phyloP scores from a whole-genome alignment of 2,888 invertebrate species.

The Crocallis elinguaria region DNA sequence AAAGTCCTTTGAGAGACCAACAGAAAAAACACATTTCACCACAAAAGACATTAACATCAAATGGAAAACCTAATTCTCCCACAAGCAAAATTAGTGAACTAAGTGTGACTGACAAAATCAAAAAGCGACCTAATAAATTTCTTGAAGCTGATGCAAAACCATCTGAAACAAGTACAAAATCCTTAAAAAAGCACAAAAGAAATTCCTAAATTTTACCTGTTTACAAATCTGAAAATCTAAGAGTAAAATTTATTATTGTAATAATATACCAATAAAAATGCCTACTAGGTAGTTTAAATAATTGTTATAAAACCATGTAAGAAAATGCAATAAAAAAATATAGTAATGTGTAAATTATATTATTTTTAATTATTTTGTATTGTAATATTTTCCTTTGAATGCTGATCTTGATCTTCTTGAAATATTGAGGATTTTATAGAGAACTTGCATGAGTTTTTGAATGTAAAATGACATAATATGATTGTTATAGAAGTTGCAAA shows the following conservation, averaged over 20 bases:
- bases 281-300: too few species aligned
- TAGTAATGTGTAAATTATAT: too few species aligned
- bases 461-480: too few species aligned
- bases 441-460: too few species aligned
- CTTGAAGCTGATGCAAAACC: conserved; percentile 52
- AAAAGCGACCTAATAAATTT: conserved; percentile 59
- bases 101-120: conserved; percentile 51
- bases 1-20: conserved; percentile 41
- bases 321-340: too few species aligned
- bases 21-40: conserved; percentile 30
- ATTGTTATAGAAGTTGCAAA: too few species aligned
- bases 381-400: too few species aligned
- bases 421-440: too few species aligned
- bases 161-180: conserved; percentile 49
- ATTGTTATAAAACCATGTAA: too few species aligned
- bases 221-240: neutral
- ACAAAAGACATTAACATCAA: conserved; percentile 37
- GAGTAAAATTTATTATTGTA: neutral
- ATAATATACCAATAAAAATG: neutral
- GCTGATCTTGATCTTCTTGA: too few species aligned
- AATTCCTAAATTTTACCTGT: neutral
- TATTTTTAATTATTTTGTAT: too few species aligned
- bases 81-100: conserved; percentile 48
- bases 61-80: conserved; percentile 43
- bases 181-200: conserved; percentile 65